These are phyloP conservation scores for Dioctria rufipes DNA, from an alignment of 2,888 invertebrate genomes.

Conservation along the genomic window DNA sequence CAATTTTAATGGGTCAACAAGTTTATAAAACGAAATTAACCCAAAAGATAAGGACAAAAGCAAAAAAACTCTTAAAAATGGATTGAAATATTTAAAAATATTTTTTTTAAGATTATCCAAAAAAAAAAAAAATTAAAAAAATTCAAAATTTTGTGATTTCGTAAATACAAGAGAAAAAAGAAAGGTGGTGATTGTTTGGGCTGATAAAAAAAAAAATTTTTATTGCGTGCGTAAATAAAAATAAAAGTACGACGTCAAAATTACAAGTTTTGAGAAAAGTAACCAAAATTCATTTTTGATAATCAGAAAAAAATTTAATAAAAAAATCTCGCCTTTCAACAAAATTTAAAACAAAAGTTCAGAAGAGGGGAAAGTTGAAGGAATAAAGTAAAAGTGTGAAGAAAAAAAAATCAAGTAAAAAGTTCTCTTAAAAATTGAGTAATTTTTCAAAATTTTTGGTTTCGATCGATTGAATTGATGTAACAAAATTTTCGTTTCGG, in stretches of 20 bases:
- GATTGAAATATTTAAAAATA: slow-evolving; percentile 48
- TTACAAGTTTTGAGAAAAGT: background rate
- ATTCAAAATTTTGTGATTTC: slow-evolving; percentile 49
- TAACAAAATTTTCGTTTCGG: slow-evolving; percentile 47
- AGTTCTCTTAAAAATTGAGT: slow-evolving; percentile 46
- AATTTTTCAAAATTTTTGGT: slow-evolving; percentile 50
- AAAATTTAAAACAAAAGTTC: slow-evolving; percentile 38
- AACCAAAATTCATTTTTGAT: background rate
- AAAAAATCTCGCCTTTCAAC: slow-evolving; percentile 22
- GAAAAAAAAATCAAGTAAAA: slow-evolving; percentile 10
- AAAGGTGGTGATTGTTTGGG: slow-evolving; percentile 56
- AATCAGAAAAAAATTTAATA: slow-evolving; percentile 25
- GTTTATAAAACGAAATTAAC: slow-evolving; percentile 23
- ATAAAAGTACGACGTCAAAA: background rate
- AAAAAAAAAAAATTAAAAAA: slow-evolving; percentile 41
- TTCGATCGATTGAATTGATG: slow-evolving; percentile 42
- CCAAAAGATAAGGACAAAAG: slow-evolving; percentile 30
- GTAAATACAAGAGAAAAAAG: too few species aligned
- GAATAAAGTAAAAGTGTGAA: slow-evolving; percentile 6
- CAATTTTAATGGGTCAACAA: slow-evolving; percentile 27
- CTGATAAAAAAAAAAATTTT: slow-evolving; percentile 36
- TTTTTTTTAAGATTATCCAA: slow-evolving; percentile 35
- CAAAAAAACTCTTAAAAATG: slow-evolving; percentile 52
- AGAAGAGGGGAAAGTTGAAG: background rate
- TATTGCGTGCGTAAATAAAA: slow-evolving; percentile 6